Evolutionary conservation across 2,113 vertebrate genomes (phyloP), one percentile per base, ranked within the genome.

Genomic region (Daboia siamensis): DNA sequence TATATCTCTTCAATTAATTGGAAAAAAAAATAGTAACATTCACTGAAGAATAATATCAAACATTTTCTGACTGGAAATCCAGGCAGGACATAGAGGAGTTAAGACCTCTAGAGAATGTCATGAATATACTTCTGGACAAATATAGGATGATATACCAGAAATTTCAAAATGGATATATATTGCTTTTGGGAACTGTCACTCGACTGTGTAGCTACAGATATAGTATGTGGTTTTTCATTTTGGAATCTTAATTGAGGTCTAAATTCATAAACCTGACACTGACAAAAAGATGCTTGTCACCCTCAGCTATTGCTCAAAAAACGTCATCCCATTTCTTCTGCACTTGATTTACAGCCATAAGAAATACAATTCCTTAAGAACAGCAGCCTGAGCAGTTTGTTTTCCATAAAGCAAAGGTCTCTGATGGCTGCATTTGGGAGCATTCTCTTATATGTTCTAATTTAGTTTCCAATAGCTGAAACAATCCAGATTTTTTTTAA

Each of bases 361-460:
- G 96, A 97, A 97, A 96, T 92, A 96, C 95, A 97, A 51, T 97
- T 97, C 95, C 91, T 95, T 91, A 46, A 95, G 93, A 96, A 95
- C 64, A 95, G 91, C 89, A 91, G 94, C 95, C 84, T 94, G 92
- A 89, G 95, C 95, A 94, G 92, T 96, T 97, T 96, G 95, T 96
- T 96, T 96, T 97, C 96, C 95, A 93, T 94, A 96, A 97, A 97
- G 96, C 96, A 97, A 96, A 97, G 95, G 95, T 97, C 97, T 96
- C 96, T 94, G 96, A 96, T 96, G 96, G 96, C 96, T 96, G 91
- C 85, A 86, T 96, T 94, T 94, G 94, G 93, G 96, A 94, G 93
- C 92, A 87, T 93, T 97, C 95, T 94, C 96, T 94, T 48, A 96
- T 96, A 93, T 95, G 91, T 95, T 96, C 92, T 96, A 97, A 95